Conservation (phyloP, 2,113 vertebrate species). For the Brachionichthys hirsutus region DNA sequence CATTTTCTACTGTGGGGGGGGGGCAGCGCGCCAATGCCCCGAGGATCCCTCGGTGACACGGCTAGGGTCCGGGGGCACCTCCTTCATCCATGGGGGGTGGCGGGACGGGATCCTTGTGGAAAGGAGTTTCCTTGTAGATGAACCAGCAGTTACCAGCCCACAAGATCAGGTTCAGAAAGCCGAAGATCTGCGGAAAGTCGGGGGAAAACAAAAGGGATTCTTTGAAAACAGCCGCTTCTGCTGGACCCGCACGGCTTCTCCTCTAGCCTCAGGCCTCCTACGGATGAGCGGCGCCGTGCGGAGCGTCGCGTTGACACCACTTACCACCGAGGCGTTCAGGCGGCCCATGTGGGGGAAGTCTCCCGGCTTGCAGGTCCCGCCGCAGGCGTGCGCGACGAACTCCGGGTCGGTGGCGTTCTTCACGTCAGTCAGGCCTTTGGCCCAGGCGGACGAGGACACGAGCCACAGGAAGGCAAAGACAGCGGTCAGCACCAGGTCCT, state of each 20-base stretch:
- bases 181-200: constrained; percentile 82
- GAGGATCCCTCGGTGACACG: background rate
- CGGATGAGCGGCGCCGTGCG: too few species aligned
- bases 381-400: constrained; percentile 68
- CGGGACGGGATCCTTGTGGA: constrained; percentile 80
- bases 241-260: background rate
- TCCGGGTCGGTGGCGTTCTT: constrained; percentile 82
- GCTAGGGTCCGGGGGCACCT: constrained; percentile 53
- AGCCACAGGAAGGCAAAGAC: constrained; percentile 94
- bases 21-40: constrained; percentile 8
- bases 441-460: constrained; percentile 93
- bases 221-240: background rate
- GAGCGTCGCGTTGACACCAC: constrained; percentile 25
- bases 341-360: constrained; percentile 84
- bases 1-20: constrained; percentile 27
- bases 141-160: constrained; percentile 97
- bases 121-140: constrained; percentile 93
- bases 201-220: constrained; percentile 15
- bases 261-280: too few species aligned
- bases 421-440: constrained; percentile 87
- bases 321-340: constrained; percentile 94
- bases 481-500: constrained; percentile 90
- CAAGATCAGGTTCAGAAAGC: constrained; percentile 92
- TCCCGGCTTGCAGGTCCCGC: constrained; percentile 54
- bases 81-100: constrained; percentile 74